Evolutionary conservation across 2,113 vertebrate genomes (phyloP).

Genomic region (Ammodytes marinus): DNA sequence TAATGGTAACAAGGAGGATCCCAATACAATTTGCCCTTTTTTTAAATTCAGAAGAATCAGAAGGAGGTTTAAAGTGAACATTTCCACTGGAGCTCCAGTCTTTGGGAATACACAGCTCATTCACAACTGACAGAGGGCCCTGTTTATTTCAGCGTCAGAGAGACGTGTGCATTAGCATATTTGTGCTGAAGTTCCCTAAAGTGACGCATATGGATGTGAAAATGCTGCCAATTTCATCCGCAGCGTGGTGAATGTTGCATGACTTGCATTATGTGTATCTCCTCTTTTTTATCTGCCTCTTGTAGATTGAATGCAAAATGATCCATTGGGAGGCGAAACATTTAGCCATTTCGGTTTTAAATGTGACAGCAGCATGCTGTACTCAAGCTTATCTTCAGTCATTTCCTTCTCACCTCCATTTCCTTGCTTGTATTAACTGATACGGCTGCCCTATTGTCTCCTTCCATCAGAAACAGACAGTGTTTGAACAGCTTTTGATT

Average conservation of each 20-base stretch:
- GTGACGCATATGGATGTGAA: slow-evolving; percentile 55
- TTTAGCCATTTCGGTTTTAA: slow-evolving; percentile 33
- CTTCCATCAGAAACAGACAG: slow-evolving; percentile 49
- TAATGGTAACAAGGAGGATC: slow-evolving; percentile 67
- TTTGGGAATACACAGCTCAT: slow-evolving; percentile 70
- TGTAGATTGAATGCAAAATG: slow-evolving; percentile 38
- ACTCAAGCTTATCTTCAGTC: slow-evolving; percentile 36
- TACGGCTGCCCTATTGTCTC: slow-evolving; percentile 43
- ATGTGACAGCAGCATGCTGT: slow-evolving; percentile 4
- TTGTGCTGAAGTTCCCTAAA: slow-evolving; percentile 59
- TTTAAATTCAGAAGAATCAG: slow-evolving; percentile 70
- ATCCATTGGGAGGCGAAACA: slow-evolving; percentile 12
- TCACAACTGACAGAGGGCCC: slow-evolving; percentile 69
- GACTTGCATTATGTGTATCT: slow-evolving; percentile 48
- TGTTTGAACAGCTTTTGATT: slow-evolving; percentile 67
- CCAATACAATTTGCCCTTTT: slow-evolving; percentile 62
- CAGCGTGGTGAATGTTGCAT: slow-evolving; percentile 51
- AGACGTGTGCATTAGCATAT: slow-evolving; percentile 67
- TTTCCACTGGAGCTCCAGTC: slow-evolving; percentile 56
- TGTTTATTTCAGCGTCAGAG: slow-evolving; percentile 59
- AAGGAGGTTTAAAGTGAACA: slow-evolving; percentile 67
- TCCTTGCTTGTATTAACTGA: slow-evolving; percentile 49
- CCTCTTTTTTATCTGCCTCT: slow-evolving; percentile 22
- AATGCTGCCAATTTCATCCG: slow-evolving; percentile 56
- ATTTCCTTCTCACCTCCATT: slow-evolving; percentile 38